These are phyloP conservation scores for Coremacera marginata DNA, from an alignment of 2,888 invertebrate species.

Conservation along the genomic window DNA sequence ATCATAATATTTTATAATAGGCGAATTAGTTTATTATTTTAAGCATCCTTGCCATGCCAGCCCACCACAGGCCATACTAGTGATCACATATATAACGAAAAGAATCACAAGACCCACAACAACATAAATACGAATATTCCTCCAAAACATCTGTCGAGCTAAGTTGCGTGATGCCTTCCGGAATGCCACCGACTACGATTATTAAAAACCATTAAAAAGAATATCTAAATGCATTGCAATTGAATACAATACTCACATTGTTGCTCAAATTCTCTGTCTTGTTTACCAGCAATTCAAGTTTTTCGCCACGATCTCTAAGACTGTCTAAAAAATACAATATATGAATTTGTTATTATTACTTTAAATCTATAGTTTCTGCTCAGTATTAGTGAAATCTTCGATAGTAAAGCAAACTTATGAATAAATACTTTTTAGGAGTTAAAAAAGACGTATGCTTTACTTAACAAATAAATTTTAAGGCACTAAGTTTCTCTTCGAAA, in stretches of 20 bases:
- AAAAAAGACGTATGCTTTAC: too few species aligned
- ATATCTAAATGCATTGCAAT: not conserved
- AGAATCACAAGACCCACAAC: constrained; percentile 75
- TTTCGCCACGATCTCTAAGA: constrained; percentile 90
- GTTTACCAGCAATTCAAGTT: constrained; percentile 89
- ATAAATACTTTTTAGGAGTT: too few species aligned
- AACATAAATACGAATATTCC: constrained; percentile 91
- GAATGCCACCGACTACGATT: constrained; percentile 86
- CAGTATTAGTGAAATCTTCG: too few species aligned
- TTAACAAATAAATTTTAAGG: too few species aligned
- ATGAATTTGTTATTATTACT: constrained; percentile 1
- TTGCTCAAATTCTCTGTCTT: constrained; percentile 92
- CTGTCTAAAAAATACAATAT: constrained; percentile 76
- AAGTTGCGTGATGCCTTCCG: constrained; percentile 87
- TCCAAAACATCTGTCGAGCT: constrained; percentile 92
- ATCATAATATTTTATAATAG: not conserved
- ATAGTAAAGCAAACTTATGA: too few species aligned
- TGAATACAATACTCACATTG: constrained; percentile 76
- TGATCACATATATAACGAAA: constrained; percentile 85
- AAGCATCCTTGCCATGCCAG: constrained; percentile 82
- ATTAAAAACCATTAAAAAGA: not conserved
- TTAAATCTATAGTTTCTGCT: not conserved
- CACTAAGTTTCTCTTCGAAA: too few species aligned
- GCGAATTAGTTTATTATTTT: constrained; percentile 53
- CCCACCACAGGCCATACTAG: constrained; percentile 90